Evolutionary conservation across 2,888 invertebrate species (phyloP).

Genomic region (Hirtodrosophila cameraria): DNA sequence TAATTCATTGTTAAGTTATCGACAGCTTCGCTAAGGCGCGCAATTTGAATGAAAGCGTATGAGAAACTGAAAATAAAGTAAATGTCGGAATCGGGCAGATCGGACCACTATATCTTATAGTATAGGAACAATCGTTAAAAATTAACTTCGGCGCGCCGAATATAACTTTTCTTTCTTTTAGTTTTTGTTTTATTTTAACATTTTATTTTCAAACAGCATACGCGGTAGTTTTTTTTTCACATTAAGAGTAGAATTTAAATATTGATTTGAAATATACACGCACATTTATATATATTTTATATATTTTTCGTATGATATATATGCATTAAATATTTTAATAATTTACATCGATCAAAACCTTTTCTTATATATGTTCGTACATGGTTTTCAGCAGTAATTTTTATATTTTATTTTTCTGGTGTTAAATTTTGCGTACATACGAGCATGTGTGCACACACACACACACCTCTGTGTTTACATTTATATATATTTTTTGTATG

Average conservation of each 20-base stretch:
- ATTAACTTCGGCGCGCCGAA: too few species aligned
- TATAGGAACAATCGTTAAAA: too few species aligned
- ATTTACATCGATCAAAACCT: slow-evolving; percentile 74
- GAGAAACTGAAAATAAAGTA: too few species aligned
- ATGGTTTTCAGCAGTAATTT: slow-evolving; percentile 49
- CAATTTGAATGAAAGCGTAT: too few species aligned
- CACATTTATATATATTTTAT: slow-evolving; percentile 58
- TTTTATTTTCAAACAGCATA: slow-evolving; percentile 78
- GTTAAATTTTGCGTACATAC: slow-evolving; percentile 45
- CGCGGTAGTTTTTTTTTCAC: slow-evolving; percentile 77
- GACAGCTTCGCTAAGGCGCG: too few species aligned
- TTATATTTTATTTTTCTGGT: slow-evolving; percentile 26
- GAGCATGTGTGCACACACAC: slow-evolving; percentile 15
- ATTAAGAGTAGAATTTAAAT: slow-evolving; percentile 79
- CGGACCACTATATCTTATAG: too few species aligned
- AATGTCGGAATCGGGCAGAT: too few species aligned
- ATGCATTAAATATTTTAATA: slow-evolving; percentile 74
- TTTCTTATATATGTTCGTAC: slow-evolving; percentile 44
- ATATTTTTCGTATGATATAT: slow-evolving; percentile 59
- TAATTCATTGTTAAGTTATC: background rate
- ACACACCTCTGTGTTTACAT: slow-evolving; percentile 8
- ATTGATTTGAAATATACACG: slow-evolving; percentile 66
- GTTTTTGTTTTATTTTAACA: slow-evolving; percentile 55
- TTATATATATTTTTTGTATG: slow-evolving; percentile 12
- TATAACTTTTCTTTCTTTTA: too few species aligned